phyloP scores from a whole-genome alignment of 2,113 vertebrate species.

The Pavo muticus region DNA sequence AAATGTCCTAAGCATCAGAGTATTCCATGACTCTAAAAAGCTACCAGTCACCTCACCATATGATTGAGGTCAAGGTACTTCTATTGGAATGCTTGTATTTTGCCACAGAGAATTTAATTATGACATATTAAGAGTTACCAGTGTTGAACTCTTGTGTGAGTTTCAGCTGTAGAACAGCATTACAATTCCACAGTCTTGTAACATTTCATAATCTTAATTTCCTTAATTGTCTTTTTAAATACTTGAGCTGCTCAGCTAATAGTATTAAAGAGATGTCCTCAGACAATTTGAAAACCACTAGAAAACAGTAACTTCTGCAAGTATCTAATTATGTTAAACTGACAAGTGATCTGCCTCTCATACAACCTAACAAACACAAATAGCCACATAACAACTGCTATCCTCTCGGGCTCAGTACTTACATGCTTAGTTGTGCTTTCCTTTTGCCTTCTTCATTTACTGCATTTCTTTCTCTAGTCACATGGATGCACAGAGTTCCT shows the following conservation, averaged over 20 bases:
- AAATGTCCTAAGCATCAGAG: not conserved
- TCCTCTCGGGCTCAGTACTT: not conserved
- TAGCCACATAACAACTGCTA: not conserved
- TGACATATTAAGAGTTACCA: not conserved
- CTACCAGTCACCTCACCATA: not conserved
- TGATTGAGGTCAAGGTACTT: not conserved
- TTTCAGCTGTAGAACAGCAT: not conserved
- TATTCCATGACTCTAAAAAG: not conserved
- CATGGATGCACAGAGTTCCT: not conserved
- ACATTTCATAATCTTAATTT: conserved; percentile 8
- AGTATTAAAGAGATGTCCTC: not conserved
- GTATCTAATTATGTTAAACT: not conserved
- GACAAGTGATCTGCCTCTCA: not conserved
- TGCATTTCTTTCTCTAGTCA: accelerated
- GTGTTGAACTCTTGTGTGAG: not conserved
- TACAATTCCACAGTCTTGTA: not conserved
- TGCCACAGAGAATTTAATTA: not conserved
- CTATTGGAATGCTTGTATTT: not conserved
- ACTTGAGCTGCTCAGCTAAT: not conserved
- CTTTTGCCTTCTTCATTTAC: not conserved
- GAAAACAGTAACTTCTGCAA: not conserved
- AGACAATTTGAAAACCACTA: not conserved
- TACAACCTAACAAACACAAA: not conserved
- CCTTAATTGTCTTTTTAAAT: not conserved
- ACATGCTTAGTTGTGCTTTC: not conserved